Evolutionary conservation across 2,113 vertebrate species (phyloP), one percentile per base, ranked within the genome.

Genomic region (Pterophyllum scalare): DNA sequence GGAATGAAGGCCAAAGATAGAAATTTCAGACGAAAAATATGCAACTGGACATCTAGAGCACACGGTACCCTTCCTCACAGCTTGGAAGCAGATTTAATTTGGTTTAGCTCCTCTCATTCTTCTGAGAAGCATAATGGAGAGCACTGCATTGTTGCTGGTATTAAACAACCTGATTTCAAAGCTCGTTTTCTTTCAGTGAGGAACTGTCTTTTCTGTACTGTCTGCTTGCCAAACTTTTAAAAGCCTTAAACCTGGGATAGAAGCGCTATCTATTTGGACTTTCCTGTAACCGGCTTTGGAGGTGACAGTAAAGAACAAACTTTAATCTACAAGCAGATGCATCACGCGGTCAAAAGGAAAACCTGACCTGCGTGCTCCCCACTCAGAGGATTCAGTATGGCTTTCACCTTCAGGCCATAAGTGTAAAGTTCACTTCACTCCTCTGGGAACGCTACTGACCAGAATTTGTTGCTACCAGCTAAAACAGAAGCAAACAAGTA

Each of bases 1-100:
- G 46, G 61, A 77, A 86, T 59, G 78, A 79, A 28, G 79, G 79
- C 49, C 78, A 81, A 88, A 88, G 84, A 89, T 54, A 86, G 83
- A 87, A 67, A 43, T 70, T 77, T 88, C 78, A 75, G 7, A 72
- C 20, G 1, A 3, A 76, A 76, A 76, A 43, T 58, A 62, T 54
- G 22, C 1, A 72, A 43, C 33, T 33, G 17, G 35, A 7, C 19
- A 75, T 75, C 20, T 31, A 22, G 46, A 60, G 19, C 46, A 54
- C 46, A 72, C 31, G 46, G 67, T 33, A 31, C 31, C 46, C 46
- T 31, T 64, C 28, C 31, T 24, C 31, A 61, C 14, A n/a, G 19
- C 20, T 28, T 26, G 8, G 22, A 19, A 52, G 15, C 57, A 57
- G 22, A 35, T 75, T 84, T 33, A 72, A 3, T 10, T 38, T 14